Base-by-base conservation (phyloP, 2,113 vertebrate genomes). In the Chiloscyllium plagiosum region DNA sequence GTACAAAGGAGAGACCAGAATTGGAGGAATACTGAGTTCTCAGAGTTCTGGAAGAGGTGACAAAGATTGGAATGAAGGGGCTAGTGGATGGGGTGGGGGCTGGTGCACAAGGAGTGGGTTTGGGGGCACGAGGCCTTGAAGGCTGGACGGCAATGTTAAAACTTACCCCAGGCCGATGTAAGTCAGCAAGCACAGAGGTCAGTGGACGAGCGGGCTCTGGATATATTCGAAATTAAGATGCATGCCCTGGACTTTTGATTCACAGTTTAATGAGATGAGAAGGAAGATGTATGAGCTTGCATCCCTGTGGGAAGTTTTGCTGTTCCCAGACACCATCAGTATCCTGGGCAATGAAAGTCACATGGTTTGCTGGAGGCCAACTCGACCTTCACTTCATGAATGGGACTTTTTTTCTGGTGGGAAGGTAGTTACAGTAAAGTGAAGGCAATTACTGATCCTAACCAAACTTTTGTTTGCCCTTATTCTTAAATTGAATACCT, bases 401-500 rank as follows among this genome's bases (percentile, higher is more conserved):
- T 92, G 87, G 87, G 56, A 90, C 33, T 92, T 92, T 92, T 90
- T 33, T 92, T 89, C 17, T 26, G 52, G 37, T 83, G 29, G 87
- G 56, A 10, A 33, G 12, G 52, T n/a, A 65, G 29, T 92, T 92
- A 65, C 87, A 92, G 87, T 92, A 92, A 92, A 92, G 26, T n/a
- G 87, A 56, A 65, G 29, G 52, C 52, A 61, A 33, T 92, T 90
- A 90, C 87, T 90, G 87, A 90, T 33, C 52, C 61, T 89, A 56
- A 89, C 86, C 50, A 89, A 89, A 56, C 13, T 89, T 26, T 24
- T 92, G 33, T 65, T 33, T 65, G 56, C 87, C 29, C 29, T 61
- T 65, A 61, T 92, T 92, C 87, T 92, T 92, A 15, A 92, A 92
- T 29, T 1, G 65, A 92, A 92, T 92, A 92, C 87, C 56, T 92